Evolutionary conservation across 2,888 invertebrate genomes (phyloP), one percentile per base, ranked within the genome.

Genomic region (Cephus sareptanus): DNA sequence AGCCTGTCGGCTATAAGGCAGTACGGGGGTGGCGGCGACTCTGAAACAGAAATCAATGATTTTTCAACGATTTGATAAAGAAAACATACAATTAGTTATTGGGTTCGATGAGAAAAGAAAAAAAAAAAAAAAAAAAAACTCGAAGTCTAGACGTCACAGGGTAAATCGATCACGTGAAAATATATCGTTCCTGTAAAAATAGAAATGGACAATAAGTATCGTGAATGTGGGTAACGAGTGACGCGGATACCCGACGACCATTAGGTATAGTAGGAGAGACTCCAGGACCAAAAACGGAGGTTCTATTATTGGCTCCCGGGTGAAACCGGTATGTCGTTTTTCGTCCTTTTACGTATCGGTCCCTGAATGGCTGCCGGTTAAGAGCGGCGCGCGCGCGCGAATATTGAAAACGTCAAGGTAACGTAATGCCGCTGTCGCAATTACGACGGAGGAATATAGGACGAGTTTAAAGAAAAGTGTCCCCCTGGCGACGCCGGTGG

Each of bases 11-110:
- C 94, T 92, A 95, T 95, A 90, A 94, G 94, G 92, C 94, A 95
- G 93, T 97, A 97, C 84, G 97, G 96, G 87, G 96, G 97, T 89
- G 96, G 96, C 89, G 96, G 96, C 89, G 95, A 94, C 93, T 97
- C 97, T 97, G 94, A 77, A 95, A 95, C 89, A 87, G 89, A 56
- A 56, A 56, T 56, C 40, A 40, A 15, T 40, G 40, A 6, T 15
- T 15, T 40, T 40, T 15, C 40, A 56, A 56, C 23, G 40, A 56
- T 23, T 56, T 9, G 9, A 56, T 56, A 9, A 56, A 23, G 40
- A 56, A 23, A 56, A 56, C 1, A 23, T 1, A 23, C 13, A 37
- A 37, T 23, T 56, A 56, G 23, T 23, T 56, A 23, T 56, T 23
- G 23, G 40, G 23, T 15, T 15, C 23, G 40, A 23, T 56, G 35